phyloP scores from a whole-genome alignment of 2,888 invertebrate species.

The Agrypnus murinus region DNA sequence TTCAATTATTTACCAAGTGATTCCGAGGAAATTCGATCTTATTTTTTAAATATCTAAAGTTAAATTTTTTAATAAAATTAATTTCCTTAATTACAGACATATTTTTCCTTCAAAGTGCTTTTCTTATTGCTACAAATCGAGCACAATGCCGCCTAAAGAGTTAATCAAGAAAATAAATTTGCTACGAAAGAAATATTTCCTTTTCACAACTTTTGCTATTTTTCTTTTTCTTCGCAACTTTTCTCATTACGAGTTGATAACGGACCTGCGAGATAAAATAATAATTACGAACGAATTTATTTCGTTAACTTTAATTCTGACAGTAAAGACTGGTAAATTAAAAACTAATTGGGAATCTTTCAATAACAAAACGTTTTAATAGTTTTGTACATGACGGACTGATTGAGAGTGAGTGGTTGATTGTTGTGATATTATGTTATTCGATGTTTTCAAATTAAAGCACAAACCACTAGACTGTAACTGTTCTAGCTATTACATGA shows the following conservation, averaged over 20 bases:
- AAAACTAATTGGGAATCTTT: slow-evolving; percentile 47
- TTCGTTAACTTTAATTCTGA: slow-evolving; percentile 57
- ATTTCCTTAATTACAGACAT: slow-evolving; percentile 34
- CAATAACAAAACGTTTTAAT: slow-evolving; percentile 15
- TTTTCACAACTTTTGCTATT: slow-evolving; percentile 65
- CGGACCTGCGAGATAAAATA: slow-evolving; percentile 61
- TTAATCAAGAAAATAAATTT: slow-evolving; percentile 67
- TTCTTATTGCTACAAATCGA: slow-evolving; percentile 47
- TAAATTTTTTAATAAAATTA: slow-evolving; percentile 18
- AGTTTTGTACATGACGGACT: slow-evolving; percentile 10
- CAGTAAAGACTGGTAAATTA: slow-evolving; percentile 45
- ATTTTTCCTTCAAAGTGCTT: slow-evolving; percentile 34
- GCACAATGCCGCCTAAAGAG: slow-evolving; percentile 58
- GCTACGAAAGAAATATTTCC: slow-evolving; percentile 62
- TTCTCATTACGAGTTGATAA: slow-evolving; percentile 67
- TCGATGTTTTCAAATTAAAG: slow-evolving; percentile 30
- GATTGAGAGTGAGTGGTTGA: slow-evolving; percentile 5
- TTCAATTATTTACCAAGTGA: slow-evolving; percentile 20
- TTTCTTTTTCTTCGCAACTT: slow-evolving; percentile 64
- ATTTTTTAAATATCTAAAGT: neutral
- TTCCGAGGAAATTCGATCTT: slow-evolving; percentile 21
- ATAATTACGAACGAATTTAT: slow-evolving; percentile 55
- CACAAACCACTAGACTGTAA: slow-evolving; percentile 27
- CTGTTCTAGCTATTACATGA: slow-evolving; percentile 22
- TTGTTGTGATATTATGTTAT: too few species aligned